A percentile compares a stretch with the other conserved stretches of the same genome.
phyloP scores from a whole-genome alignment of 2,113 vertebrate species.

The Crotalus viridis region DNA sequence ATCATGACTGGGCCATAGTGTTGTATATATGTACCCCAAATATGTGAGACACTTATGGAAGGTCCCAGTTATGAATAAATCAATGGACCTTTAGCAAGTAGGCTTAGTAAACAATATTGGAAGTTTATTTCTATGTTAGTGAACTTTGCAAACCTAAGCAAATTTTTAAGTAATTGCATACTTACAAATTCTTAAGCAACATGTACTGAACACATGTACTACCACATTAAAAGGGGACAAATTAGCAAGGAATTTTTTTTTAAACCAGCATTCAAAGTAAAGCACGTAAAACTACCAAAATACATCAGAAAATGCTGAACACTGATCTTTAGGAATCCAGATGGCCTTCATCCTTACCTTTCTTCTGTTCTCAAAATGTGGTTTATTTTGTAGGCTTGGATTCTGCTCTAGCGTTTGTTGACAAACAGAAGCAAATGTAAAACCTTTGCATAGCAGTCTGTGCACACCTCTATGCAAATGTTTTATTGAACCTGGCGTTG shows the following conservation, averaged over 20 bases:
- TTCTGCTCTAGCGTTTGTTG: neutral
- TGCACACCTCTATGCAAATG: constrained; percentile 52
- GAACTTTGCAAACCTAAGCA: neutral
- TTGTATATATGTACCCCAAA: neutral
- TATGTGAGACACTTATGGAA: neutral
- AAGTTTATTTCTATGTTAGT: neutral
- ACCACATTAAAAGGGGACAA: rapidly evolving
- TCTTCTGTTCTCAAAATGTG: neutral
- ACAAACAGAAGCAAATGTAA: constrained; percentile 33
- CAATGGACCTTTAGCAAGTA: neutral
- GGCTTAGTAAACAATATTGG: neutral
- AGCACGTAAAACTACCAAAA: neutral
- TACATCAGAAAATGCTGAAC: neutral
- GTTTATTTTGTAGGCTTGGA: neutral
- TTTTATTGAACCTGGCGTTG: neutral
- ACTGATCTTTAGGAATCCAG: neutral
- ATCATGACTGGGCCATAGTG: neutral
- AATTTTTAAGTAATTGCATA: neutral
- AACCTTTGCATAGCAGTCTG: constrained; percentile 19
- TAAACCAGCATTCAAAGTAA: neutral
- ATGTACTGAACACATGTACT: neutral
- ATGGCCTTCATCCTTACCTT: neutral
- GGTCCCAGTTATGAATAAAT: neutral
- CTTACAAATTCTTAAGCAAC: neutral
- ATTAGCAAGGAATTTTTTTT: neutral